phyloP scores from a whole-genome alignment of 2,888 invertebrate genomes.

The Morpho achilles region DNA sequence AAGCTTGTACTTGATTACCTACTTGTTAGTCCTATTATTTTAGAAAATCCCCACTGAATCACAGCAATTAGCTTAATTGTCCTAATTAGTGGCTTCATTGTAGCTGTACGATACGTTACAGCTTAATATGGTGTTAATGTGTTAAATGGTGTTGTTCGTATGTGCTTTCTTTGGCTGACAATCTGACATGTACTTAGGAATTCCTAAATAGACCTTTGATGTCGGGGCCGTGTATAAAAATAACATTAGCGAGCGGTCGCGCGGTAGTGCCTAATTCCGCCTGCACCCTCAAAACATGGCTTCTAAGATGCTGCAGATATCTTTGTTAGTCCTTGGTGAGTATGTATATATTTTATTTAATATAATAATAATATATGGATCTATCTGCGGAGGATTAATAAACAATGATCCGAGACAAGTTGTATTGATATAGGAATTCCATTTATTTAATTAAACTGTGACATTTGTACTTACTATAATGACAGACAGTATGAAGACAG shows the following conservation, averaged over 20 bases:
- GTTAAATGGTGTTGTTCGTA: constrained; percentile 37
- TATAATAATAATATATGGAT: no score
- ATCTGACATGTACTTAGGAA: constrained; percentile 61
- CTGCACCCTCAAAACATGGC: constrained; percentile 50
- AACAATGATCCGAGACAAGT: no score
- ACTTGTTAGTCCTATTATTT: constrained; percentile 27
- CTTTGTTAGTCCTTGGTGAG: constrained; percentile 55
- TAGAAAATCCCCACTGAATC: constrained; percentile 33
- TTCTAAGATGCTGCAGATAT: constrained; percentile 38
- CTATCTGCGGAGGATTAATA: no score
- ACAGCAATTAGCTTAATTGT: constrained; percentile 30
- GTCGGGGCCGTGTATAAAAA: constrained; percentile 74
- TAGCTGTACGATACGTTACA: constrained; percentile 23
- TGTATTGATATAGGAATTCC: no score
- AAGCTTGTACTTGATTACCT: constrained; percentile 27
- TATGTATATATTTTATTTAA: constrained; percentile 5
- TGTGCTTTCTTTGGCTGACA: constrained; percentile 60
- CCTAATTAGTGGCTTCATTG: constrained; percentile 24
- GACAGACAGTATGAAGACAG: no score
- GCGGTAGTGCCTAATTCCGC: constrained; percentile 46
- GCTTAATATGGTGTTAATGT: constrained; percentile 33
- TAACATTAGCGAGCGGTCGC: constrained; percentile 64
- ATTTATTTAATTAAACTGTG: no score
- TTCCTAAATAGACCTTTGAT: constrained; percentile 73
- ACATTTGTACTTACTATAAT: no score